Evolutionary conservation across 1,140 invertebrate genomes (phyloP), one percentile per base, ranked within the genome.

Genomic region (Ylistrum balloti): DNA sequence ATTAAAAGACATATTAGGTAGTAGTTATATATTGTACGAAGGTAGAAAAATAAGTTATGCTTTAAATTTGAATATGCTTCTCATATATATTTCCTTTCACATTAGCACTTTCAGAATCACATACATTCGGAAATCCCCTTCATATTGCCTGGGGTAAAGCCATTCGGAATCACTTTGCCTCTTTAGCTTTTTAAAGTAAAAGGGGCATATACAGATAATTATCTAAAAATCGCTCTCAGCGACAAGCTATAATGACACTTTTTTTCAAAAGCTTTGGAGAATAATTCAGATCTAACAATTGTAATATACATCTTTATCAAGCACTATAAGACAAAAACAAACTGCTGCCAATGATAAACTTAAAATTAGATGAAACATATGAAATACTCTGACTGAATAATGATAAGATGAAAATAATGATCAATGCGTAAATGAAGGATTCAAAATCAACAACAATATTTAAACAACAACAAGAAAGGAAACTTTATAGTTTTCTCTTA

Each of bases 391-490:
- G 41, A 17, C 7, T 45, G 41, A 45, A 28, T 28, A n/a, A 74
- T 74, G 56, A 74, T 9, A 74, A 9, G 5, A 74, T 74, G 56
- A 74, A 74, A 28, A n/a, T 7, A 28, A 74, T n/a, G 56, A 74
- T 74, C 56, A n/a, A 28, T 28, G n/a, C 22, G 56, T 28, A 74
- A 74, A n/a, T 74, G 56, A 28, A 74, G n/a, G 56, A 74, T 74
- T 74, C n/a, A 74, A 45, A 74, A 74, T 74, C n/a, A 74, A 74
- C 28, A 74, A 74, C 56, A 74, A 74, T 74, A 74, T 74, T 74
- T 74, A 74, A 74, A 74, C 56, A 74, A 74, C 56, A 74, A 74
- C 56, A 74, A 74, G 56, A 74, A 74, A 74, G 56, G n/a, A 74
- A 74, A 74, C 22, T 74, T 28, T n/a, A 74, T 28, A 28, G 2